phyloP scores from a whole-genome alignment of 2,797 vertebrate species.

The Pagetopsis macropterus region DNA sequence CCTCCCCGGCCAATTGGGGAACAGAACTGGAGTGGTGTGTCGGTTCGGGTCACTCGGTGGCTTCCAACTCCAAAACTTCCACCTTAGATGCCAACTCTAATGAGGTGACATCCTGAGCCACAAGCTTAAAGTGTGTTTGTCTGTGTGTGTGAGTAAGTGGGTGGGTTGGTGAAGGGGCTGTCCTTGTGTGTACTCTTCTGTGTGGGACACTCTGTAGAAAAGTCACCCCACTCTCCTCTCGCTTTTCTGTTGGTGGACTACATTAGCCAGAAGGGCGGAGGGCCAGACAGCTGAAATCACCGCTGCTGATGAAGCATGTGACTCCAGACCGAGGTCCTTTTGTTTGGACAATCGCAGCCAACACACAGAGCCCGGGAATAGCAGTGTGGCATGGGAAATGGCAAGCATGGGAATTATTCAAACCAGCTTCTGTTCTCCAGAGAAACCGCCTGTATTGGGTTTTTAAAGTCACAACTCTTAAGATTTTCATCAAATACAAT shows the following conservation, averaged over 20 bases:
- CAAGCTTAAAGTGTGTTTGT: constrained; percentile 74
- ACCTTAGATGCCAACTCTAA: constrained; percentile 68
- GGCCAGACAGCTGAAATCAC: constrained; percentile 77
- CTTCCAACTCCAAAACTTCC: constrained; percentile 69
- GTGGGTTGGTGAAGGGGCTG: constrained; percentile 66
- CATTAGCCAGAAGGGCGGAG: constrained; percentile 69
- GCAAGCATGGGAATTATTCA: constrained; percentile 52
- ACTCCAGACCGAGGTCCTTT: constrained; percentile 73
- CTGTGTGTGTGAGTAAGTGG: constrained; percentile 66
- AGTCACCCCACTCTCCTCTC: constrained; percentile 78
- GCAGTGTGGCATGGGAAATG: constrained; percentile 54
- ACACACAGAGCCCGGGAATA: constrained; percentile 61
- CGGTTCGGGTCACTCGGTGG: constrained; percentile 40
- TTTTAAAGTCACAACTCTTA: neutral
- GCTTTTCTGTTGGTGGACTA: constrained; percentile 68
- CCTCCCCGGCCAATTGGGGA: constrained; percentile 64
- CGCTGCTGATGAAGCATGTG: constrained; percentile 74
- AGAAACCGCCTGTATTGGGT: neutral
- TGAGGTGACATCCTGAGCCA: constrained; percentile 70
- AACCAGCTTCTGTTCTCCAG: constrained; percentile 26
- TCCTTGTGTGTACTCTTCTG: constrained; percentile 68
- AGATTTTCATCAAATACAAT: neutral
- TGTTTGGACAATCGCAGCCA: constrained; percentile 72
- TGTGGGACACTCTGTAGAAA: constrained; percentile 65
- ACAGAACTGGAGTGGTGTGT: constrained; percentile 58